phyloP scores from a whole-genome alignment of 1,140 invertebrate species.

The Paraescarpia echinospica region DNA sequence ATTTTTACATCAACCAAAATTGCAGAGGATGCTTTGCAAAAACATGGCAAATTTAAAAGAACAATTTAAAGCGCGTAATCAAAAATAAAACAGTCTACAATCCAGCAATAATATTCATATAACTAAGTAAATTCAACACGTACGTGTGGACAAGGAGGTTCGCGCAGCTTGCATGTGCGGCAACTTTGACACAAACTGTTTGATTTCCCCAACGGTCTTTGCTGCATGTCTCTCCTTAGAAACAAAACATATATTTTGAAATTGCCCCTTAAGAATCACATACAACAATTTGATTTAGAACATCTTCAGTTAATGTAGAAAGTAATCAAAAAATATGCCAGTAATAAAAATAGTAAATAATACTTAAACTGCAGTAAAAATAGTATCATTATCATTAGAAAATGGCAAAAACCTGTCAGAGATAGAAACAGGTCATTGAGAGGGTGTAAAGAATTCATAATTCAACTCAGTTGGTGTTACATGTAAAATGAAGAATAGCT shows the following conservation, averaged over 20 bases:
- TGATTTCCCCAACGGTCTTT: conserved; percentile 90
- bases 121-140: neutral
- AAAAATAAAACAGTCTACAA: neutral
- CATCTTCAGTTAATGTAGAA: no score
- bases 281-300: no score
- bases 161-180: conserved; percentile 88
- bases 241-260: neutral
- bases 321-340: no score
- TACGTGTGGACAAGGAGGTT: conserved; percentile 54
- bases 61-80: neutral
- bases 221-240: conserved; percentile 74
- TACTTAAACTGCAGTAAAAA: no score
- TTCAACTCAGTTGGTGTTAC: no score
- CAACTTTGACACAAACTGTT: conserved; percentile 86
- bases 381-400: no score
- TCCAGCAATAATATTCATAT: neutral
- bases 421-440: no score
- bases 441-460: no score
- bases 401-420: no score
- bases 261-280: no score
- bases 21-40: neutral
- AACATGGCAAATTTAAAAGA: neutral
- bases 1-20: neutral
- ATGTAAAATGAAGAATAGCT: no score
- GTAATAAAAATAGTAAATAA: no score